phyloP scores from a whole-genome alignment of 2,113 vertebrate genomes.

The Pomatorhinus ruficollis region DNA sequence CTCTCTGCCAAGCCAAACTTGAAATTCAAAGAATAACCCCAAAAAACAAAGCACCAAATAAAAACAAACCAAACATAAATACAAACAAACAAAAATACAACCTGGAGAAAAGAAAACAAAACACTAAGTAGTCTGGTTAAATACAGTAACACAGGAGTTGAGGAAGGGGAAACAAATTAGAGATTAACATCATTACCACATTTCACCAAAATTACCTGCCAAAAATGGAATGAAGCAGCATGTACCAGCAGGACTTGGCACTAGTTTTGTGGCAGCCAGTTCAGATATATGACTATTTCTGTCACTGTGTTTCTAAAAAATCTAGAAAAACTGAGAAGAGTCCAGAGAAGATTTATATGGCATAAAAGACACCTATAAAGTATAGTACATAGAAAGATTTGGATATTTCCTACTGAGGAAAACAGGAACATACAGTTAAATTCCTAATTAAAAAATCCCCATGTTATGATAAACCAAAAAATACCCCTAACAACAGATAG shows the following conservation, averaged over 20 bases:
- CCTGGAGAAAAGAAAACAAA: neutral
- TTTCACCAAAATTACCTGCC: neutral
- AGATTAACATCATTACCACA: neutral
- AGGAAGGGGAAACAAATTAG: neutral
- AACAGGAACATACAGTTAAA: neutral
- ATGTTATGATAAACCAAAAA: neutral
- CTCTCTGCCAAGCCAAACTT: neutral
- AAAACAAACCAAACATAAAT: neutral
- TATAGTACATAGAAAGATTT: neutral
- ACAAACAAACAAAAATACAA: neutral
- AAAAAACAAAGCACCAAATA: neutral
- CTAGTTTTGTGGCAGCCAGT: neutral
- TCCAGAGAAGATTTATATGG: neutral
- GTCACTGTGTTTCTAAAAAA: neutral
- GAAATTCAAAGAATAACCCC: too few species aligned
- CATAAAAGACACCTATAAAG: neutral
- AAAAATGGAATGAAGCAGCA: neutral
- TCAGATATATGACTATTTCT: neutral
- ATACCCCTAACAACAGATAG: neutral
- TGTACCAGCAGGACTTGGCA: neutral
- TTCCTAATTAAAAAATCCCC: neutral
- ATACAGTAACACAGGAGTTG: neutral
- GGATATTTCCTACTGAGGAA: neutral
- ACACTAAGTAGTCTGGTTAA: neutral
- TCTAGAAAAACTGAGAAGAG: neutral